Evolutionary conservation across 2,888 invertebrate species (phyloP).

Genomic region (Steinernema hermaphroditum): DNA sequence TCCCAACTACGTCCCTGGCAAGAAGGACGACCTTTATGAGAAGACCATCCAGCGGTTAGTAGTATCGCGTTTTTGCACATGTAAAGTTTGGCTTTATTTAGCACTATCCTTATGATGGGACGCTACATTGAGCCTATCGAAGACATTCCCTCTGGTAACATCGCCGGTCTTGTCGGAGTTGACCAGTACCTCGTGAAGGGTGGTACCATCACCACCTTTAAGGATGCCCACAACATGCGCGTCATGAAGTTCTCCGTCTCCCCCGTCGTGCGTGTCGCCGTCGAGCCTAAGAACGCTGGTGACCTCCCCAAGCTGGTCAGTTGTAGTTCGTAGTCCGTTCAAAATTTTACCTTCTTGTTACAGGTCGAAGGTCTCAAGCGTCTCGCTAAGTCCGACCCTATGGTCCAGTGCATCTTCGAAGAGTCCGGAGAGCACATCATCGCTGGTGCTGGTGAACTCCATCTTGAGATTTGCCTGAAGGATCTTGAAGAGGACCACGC

Average conservation of each 20-base stretch:
- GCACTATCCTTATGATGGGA: conserved; percentile 99
- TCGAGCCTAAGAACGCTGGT: conserved; percentile 97
- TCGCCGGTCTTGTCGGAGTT: conserved; percentile 98
- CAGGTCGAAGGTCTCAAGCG: conserved; percentile 86
- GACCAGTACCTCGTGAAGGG: conserved; percentile 98
- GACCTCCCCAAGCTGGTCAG: conserved; percentile 98
- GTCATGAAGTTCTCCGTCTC: conserved; percentile 99
- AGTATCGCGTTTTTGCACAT: too few relatives aligned
- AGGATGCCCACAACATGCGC: conserved; percentile 97
- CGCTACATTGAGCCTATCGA: conserved; percentile 98
- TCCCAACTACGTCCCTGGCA: conserved; percentile 94
- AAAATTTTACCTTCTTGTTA: too few relatives aligned
- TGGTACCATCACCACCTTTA: conserved; percentile 96
- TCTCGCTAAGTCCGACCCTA: conserved; percentile 99
- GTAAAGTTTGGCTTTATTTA: too few relatives aligned
- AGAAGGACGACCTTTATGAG: conserved; percentile 94
- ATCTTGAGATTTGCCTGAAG: conserved; percentile 98
- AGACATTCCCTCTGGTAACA: conserved; percentile 98
- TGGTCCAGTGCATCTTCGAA: conserved; percentile 90
- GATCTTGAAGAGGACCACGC: conserved; percentile 93
- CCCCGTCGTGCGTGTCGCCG: conserved; percentile 97
- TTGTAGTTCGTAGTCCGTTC: too few relatives aligned
- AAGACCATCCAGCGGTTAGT: conserved; percentile 87
- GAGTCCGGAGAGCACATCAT: conserved; percentile 88
- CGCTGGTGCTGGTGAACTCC: conserved; percentile 98